These are phyloP conservation scores for Lymantria dispar DNA, from an alignment of 2,888 invertebrate genomes.

Conservation along the genomic window DNA sequence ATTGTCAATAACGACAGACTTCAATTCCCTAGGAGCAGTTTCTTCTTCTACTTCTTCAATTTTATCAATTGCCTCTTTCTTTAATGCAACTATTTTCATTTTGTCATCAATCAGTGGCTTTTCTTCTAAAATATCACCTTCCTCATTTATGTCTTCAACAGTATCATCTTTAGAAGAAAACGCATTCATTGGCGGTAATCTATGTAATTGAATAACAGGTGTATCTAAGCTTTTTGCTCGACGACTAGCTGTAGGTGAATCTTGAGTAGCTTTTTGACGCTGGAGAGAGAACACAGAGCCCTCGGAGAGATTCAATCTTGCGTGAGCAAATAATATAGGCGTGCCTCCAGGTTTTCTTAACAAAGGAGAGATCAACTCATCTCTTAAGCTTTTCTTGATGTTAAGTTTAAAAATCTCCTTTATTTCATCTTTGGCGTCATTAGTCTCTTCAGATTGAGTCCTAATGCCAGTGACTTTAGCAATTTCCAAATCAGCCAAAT, in stretches of 20 bases:
- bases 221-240: constrained; percentile 93
- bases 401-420: constrained; percentile 55
- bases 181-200: constrained; percentile 91
- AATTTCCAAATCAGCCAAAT: constrained; percentile 78
- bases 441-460: constrained; percentile 59
- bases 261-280: constrained; percentile 88
- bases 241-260: constrained; percentile 88
- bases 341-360: constrained; percentile 88
- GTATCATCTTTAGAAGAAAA: constrained; percentile 95
- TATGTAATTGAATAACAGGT: constrained; percentile 90
- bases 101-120: constrained; percentile 78
- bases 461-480: constrained; percentile 77
- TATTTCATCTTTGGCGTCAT: constrained; percentile 51
- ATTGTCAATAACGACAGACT: constrained; percentile 78
- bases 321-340: constrained; percentile 90
- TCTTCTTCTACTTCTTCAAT: constrained; percentile 82
- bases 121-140: constrained; percentile 83
- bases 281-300: constrained; percentile 91
- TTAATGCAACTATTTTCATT: constrained; percentile 36
- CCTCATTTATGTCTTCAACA: constrained; percentile 88
- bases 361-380: constrained; percentile 87
- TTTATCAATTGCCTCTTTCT: constrained; percentile 66
- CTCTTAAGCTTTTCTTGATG: constrained; percentile 82
- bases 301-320: constrained; percentile 91
- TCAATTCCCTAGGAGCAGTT: constrained; percentile 59